Evolutionary conservation across 2,888 invertebrate genomes (phyloP), one percentile per base, ranked within the genome.

Genomic region (Penaeus monodon): DNA sequence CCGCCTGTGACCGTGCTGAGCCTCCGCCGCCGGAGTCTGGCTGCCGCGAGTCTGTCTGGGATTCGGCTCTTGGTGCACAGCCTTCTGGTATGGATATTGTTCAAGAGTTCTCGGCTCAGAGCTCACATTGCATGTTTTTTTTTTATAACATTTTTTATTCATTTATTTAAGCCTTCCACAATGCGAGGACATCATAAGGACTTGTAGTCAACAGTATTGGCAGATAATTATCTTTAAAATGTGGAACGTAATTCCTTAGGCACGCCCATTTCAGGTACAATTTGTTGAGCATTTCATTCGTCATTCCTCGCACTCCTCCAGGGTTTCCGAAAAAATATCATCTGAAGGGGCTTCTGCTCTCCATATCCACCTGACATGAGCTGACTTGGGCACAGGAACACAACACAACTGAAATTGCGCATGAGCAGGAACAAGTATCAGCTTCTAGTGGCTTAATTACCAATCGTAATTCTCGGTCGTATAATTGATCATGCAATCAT

Each of bases 181-280:
- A 77, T 81, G 86, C 86, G 33, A 68, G 81, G 86, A 33, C 81
- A 82, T 86, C 81, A 77, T 81, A 81, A 81, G 86, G 86, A 86
- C 82, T 81, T 86, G 86, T 77, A 82, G 81, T 86, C 86, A 86
- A 86, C 86, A 86, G 81, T 73, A 85, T 65, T 82, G 77, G 63
- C 81, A 77, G 66, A 81, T 77, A 63, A 81, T 63, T 81, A 81
- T 44, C 68, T 66, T 86, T 57, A 57, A 44, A 66, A 78, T 85
- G 80, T 86, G 86, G 86, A 86, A 86, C 86, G 49, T 66, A 81
- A 76, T 82, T 86, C 82, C 81, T 86, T 81, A 86, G 86, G 86
- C 86, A 86, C 77, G 86, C 86, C 86, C 86, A 86, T 82, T 81
- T 86, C 86, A 86, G 86, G 86, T 86, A 86, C 86, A 86, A 86